Percentiles rank a stretch among this genome's conserved stretches.
Conservation (phyloP, 2,113 vertebrate genomes). For the Oriolus oriolus region DNA sequence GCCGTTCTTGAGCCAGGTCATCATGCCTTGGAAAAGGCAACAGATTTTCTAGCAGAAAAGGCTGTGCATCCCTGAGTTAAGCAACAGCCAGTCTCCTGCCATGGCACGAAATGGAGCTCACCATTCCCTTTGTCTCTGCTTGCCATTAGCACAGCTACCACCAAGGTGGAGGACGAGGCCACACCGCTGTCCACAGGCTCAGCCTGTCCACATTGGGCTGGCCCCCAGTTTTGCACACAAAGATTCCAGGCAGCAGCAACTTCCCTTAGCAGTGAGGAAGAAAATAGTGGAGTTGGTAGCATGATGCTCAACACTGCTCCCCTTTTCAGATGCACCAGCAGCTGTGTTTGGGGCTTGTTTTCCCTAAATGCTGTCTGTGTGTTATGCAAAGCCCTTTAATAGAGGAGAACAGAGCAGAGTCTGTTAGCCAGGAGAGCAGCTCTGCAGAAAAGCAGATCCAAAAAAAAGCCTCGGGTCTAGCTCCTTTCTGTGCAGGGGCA, state of each 20-base stretch:
- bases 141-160: neutral
- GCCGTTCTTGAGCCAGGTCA: too few species aligned
- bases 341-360: neutral
- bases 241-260: neutral
- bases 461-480: neutral
- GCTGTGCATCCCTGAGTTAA: neutral
- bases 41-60: neutral
- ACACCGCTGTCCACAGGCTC: neutral
- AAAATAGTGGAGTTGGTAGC: neutral
- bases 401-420: neutral
- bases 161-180: neutral
- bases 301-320: neutral
- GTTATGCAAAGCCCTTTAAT: neutral
- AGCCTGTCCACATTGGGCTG: neutral
- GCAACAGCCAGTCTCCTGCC: neutral
- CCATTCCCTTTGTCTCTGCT: neutral
- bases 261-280: neutral
- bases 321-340: neutral
- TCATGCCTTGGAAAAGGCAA: too few species aligned
- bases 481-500: neutral
- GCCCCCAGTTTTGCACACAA: accelerated
- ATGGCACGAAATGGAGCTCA: accelerated
- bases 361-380: neutral
- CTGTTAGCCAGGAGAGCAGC: neutral
- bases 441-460: neutral